These are phyloP conservation scores for Brotogeris chrysoptera DNA, from an alignment of 2,797 vertebrate species.

Conservation along the genomic window DNA sequence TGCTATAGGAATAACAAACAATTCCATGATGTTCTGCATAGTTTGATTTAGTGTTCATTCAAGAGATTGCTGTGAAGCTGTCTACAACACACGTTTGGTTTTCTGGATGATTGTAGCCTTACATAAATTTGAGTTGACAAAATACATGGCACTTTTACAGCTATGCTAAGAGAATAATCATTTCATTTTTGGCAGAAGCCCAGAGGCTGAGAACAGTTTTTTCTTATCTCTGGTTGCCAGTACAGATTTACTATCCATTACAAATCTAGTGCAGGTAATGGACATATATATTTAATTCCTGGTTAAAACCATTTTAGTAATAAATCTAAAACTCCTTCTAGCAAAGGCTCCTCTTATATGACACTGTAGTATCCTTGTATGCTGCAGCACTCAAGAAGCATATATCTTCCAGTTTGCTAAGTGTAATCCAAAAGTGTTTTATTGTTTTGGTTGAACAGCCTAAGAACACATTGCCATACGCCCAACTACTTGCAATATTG, in stretches of 20 bases:
- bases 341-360: constrained; percentile 34
- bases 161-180: constrained; percentile 37
- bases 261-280: constrained; percentile 15
- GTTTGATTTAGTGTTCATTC: constrained; percentile 55
- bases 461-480: constrained; percentile 45
- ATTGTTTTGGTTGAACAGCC: constrained; percentile 17
- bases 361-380: not conserved
- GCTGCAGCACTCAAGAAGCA: constrained; percentile 22
- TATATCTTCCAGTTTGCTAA: constrained; percentile 10
- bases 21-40: constrained; percentile 32
- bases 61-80: constrained; percentile 50
- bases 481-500: not conserved
- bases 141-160: constrained; percentile 39
- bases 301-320: constrained; percentile 43
- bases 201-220: constrained; percentile 40
- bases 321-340: constrained; percentile 35
- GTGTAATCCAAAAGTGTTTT: constrained; percentile 21
- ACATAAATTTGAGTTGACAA: constrained; percentile 64
- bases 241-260: constrained; percentile 20
- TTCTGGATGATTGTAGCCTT: constrained; percentile 53
- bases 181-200: constrained; percentile 47
- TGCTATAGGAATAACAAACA: constrained; percentile 64
- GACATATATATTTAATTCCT: constrained; percentile 40
- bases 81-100: constrained; percentile 9
- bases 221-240: constrained; percentile 59